Conservation (phyloP, 2,888 invertebrate species). For the Cistogaster globosa region DNA sequence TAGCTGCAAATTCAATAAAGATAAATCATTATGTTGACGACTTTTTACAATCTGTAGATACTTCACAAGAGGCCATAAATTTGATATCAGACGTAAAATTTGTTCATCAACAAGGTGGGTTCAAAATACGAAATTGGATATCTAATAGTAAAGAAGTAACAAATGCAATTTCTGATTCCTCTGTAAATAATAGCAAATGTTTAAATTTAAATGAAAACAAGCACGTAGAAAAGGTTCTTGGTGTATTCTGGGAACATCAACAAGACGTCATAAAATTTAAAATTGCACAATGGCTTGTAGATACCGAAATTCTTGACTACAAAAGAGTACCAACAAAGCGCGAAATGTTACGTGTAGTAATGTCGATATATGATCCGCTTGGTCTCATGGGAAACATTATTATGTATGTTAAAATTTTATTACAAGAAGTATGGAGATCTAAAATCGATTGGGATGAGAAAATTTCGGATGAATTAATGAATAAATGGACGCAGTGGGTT, state of each 20-base stretch:
- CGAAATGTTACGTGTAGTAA: conserved; percentile 28
- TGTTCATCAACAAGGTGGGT: conserved; percentile 40
- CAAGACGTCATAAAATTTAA: conserved; percentile 53
- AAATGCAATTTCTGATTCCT: conserved; percentile 2
- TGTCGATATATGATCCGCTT: conserved; percentile 38
- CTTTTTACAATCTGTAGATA: conserved; percentile 27
- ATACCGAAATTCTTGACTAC: conserved; percentile 27
- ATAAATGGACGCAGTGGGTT: conserved; percentile 37
- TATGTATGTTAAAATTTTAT: conserved; percentile 47
- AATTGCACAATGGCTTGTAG: conserved; percentile 25
- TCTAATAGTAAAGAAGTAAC: conserved; percentile 2
- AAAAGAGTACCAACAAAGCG: conserved; percentile 9
- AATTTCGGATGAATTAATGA: conserved; percentile 31
- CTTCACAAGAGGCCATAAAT: background rate
- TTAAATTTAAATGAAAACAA: conserved; percentile 37
- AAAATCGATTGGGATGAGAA: conserved; percentile 22
- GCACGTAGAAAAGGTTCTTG: conserved; percentile 52
- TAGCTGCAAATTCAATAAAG: conserved; percentile 11
- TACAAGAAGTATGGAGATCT: conserved; percentile 48
- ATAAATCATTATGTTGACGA: conserved; percentile 46
- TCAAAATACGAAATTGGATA: conserved; percentile 13
- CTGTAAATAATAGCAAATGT: background rate
- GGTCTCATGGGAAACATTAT: conserved; percentile 28
- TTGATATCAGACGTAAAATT: conserved; percentile 30
- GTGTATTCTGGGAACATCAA: conserved; percentile 53